Evolutionary conservation across 2,113 vertebrate genomes (phyloP).

Genomic region (Lasiurus cinereus): DNA sequence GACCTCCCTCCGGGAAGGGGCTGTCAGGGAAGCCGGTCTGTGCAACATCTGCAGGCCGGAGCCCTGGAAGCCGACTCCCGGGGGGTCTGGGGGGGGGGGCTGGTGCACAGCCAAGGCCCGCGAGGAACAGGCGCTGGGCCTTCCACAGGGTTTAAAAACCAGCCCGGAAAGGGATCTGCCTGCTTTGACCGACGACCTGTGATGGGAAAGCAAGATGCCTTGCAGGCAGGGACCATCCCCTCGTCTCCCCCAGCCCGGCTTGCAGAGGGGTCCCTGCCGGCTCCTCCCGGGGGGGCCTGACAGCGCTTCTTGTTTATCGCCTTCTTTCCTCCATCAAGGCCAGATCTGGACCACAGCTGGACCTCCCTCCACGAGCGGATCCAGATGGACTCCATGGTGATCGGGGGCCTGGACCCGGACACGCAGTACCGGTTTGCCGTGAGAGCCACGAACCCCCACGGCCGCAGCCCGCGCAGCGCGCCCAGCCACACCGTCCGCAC

Average conservation of each 20-base stretch:
- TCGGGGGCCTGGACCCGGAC: constrained; percentile 93
- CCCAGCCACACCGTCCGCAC: constrained; percentile 90
- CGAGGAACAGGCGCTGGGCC: background rate
- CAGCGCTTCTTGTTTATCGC: background rate
- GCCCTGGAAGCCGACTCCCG: constrained; percentile 45
- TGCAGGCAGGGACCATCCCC: too few species aligned
- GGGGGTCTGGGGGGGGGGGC: too few species aligned
- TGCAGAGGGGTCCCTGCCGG: too few species aligned
- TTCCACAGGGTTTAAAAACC: background rate
- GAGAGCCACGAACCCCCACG: constrained; percentile 91
- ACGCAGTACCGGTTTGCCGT: constrained; percentile 95
- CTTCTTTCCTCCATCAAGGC: constrained; percentile 87
- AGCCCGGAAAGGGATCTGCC: constrained; percentile 40
- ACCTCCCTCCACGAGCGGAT: constrained; percentile 93
- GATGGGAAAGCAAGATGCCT: too few species aligned
- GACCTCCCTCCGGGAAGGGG: constrained; percentile 47
- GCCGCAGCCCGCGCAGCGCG: constrained; percentile 90
- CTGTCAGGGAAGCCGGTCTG: constrained; percentile 34
- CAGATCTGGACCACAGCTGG: constrained; percentile 95
- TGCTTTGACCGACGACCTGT: background rate
- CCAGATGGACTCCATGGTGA: constrained; percentile 94
- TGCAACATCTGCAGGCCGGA: constrained; percentile 72
- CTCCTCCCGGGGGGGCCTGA: background rate
- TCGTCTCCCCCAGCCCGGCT: too few species aligned
- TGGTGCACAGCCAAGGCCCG: background rate